Evolutionary conservation across 2,888 invertebrate species (phyloP).

Genomic region (Polydrusus cervinus): DNA sequence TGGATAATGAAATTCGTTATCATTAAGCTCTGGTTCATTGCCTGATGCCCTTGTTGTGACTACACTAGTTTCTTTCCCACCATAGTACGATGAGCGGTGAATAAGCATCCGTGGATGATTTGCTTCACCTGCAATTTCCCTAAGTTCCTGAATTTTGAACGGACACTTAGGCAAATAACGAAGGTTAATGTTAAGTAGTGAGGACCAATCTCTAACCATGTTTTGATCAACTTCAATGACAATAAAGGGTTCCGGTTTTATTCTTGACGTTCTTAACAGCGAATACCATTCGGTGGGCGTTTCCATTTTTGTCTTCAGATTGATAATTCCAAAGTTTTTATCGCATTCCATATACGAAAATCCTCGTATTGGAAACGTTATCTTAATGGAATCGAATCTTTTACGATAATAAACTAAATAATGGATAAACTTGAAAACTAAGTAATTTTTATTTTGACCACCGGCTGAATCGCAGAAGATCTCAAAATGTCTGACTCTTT

Average conservation of each 20-base stretch:
- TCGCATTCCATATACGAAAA: conserved; percentile 55
- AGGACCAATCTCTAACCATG: too few relatives aligned
- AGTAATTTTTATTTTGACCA: conserved; percentile 21
- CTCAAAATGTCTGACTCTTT: neutral
- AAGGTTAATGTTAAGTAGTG: too few relatives aligned
- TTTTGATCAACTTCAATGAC: conserved; percentile 28
- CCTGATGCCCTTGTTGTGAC: too few relatives aligned
- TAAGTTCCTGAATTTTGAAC: too few relatives aligned
- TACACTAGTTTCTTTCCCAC: too few relatives aligned
- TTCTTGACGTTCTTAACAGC: conserved; percentile 2
- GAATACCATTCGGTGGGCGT: too few relatives aligned
- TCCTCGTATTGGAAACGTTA: conserved; percentile 26
- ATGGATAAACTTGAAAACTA: conserved; percentile 10
- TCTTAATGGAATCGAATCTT: conserved; percentile 15
- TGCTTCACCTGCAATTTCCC: too few relatives aligned
- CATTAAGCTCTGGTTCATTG: too few relatives aligned
- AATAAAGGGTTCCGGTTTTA: conserved; percentile 35
- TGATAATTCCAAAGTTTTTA: conserved; percentile 37
- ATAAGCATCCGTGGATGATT: too few relatives aligned
- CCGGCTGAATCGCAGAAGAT: conserved; percentile 7
- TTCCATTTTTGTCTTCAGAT: neutral
- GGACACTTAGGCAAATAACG: too few relatives aligned
- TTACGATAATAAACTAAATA: conserved; percentile 17
- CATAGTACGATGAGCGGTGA: too few relatives aligned
- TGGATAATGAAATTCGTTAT: too few relatives aligned